These are phyloP conservation scores for Macquaria ambigua DNA, from an alignment of 2,113 vertebrate species.

Conservation along the genomic window DNA sequence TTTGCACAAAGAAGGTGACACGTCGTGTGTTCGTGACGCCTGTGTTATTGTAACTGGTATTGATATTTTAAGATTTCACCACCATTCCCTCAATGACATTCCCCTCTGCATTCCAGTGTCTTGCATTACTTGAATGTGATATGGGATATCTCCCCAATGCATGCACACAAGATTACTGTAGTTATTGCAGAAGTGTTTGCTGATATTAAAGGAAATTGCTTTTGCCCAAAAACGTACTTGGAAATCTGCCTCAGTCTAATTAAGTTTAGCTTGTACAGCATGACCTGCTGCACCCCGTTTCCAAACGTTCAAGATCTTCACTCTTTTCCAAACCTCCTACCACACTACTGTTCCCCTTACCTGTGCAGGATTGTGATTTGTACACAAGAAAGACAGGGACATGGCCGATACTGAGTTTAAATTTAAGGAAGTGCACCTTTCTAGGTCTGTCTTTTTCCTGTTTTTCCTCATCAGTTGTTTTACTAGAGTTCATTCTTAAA, in stretches of 20 bases:
- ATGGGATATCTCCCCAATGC: constrained; percentile 37
- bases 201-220: constrained; percentile 68
- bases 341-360: no score
- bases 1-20: constrained; percentile 1
- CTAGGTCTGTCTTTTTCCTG: not conserved
- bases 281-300: not conserved
- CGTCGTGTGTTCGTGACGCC: not conserved
- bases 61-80: constrained; percentile 45
- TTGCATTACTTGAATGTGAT: constrained; percentile 47
- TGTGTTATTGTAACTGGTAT: constrained; percentile 49
- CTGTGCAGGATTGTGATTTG: not conserved
- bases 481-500: no score
- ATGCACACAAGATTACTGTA: constrained; percentile 15
- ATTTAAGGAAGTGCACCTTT: not conserved
- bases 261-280: not conserved
- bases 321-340: no score
- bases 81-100: constrained; percentile 28
- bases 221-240: constrained; percentile 37
- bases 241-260: constrained; percentile 25
- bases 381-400: not conserved
- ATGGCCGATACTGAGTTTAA: not conserved
- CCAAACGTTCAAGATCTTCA: not conserved
- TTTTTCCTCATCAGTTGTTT: not conserved
- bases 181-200: constrained; percentile 43
- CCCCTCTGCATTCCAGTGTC: constrained; percentile 52